Base-by-base conservation (phyloP, 2,797 vertebrate genomes). In the Apodemus agrarius region DNA sequence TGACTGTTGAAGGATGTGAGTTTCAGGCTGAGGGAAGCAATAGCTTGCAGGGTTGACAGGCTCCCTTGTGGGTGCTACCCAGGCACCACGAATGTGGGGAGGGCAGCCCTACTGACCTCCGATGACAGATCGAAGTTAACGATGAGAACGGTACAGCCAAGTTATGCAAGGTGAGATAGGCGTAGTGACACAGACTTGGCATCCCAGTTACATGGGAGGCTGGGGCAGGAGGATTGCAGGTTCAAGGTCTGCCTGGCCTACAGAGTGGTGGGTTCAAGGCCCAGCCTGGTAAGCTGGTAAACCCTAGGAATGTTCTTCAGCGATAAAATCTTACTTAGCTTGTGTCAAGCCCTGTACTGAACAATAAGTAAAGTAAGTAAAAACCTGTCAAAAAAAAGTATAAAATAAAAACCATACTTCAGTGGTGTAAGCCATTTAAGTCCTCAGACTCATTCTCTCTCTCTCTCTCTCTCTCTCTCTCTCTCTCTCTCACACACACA, bases 121-220 rank as follows among this genome's bases (percentile, higher is more conserved):
- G 1, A 0, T 3, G 43, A 14, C 6, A 1, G 13, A n/a, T 79
- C 26, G 1, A 12, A 40, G 0, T 9, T 5, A 6, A 57, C 5
- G 1, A 0, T 46, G 74, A 63, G 46, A 34, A 6, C 2, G n/a
- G 1, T 29, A 2, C 11, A 17, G 31, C 67, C 8, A 0, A 37
- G 24, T 37, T 22, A 19, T 2, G 52, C 17, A 0, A 1, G 0
- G 6, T 4, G n/a, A 52, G 84, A 34, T 26, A n/a, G 61, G 43
- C 3, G 3, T 21, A 29, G 83, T n/a, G 40, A 17, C 37, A 22
- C 43, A 24, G 19, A 19, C 22, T 49, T 85, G 83, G 37, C 4
- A 19, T 40, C 57, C 57, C 7, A 61, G 43, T 43, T 34, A 67
- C 61, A n/a, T 40, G 19, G 63, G 43, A 67, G 43, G 43, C 31